Evolutionary conservation across 2,797 vertebrate genomes (phyloP).

Genomic region (Macropus fuliginosus): DNA sequence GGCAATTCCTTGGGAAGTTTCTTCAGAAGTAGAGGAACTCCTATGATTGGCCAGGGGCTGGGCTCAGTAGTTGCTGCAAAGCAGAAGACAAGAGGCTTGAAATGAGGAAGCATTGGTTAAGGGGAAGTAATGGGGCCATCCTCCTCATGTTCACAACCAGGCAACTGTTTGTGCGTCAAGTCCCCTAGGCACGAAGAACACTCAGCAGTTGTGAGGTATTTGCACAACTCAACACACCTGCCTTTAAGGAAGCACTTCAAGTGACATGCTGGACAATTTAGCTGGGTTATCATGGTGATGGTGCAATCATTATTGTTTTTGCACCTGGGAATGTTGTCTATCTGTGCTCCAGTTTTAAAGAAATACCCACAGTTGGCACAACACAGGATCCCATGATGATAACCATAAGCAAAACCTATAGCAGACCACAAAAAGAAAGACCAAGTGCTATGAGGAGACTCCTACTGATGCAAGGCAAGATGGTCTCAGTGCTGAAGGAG

Average conservation of each 20-base stretch:
- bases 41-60: not conserved
- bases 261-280: not conserved
- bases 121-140: not conserved
- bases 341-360: not conserved
- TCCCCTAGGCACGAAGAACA: not conserved
- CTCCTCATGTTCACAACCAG: not conserved
- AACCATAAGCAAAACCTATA: not conserved
- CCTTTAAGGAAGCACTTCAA: not conserved
- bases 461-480: not conserved
- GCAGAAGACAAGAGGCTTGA: not conserved
- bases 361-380: not conserved
- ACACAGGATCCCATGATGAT: not conserved
- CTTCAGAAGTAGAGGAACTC: not conserved
- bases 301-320: not conserved
- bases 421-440: not conserved
- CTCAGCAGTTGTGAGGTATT: not conserved
- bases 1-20: not conserved
- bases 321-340: not conserved
- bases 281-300: not conserved
- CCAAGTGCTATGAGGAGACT: not conserved
- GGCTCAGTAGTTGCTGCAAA: not conserved
- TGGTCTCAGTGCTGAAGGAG: not conserved
- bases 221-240: not conserved
- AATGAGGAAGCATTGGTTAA: not conserved
- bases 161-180: not conserved